These are phyloP conservation scores for Guaruba guarouba DNA, from an alignment of 2,113 vertebrate genomes.

Conservation along the genomic window DNA sequence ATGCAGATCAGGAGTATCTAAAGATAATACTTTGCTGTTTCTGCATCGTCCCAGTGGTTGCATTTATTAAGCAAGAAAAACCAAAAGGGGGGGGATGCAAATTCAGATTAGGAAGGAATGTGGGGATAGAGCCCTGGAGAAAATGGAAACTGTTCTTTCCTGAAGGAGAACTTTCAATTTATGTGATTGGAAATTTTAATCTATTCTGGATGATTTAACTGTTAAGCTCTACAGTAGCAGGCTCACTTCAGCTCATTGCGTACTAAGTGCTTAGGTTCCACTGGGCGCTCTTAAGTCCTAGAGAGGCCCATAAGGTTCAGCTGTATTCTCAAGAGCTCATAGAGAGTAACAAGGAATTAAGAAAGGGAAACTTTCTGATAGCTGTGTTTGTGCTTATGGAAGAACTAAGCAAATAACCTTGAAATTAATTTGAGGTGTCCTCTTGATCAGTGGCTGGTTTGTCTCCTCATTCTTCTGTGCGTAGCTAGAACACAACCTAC, in stretches of 20 bases:
- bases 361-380: neutral
- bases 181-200: neutral
- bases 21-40: neutral
- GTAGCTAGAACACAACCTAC: neutral
- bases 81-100: neutral
- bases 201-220: neutral
- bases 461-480: neutral
- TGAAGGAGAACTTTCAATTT: slow-evolving; percentile 11
- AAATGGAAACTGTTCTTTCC: neutral
- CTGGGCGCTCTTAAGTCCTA: neutral
- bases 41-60: neutral
- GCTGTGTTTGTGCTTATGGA: neutral
- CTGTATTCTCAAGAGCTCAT: neutral
- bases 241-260: neutral
- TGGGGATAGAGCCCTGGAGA: neutral
- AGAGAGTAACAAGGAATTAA: neutral
- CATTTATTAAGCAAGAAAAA: neutral
- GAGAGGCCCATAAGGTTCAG: neutral
- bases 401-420: neutral
- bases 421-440: neutral
- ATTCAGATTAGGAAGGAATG: neutral
- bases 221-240: neutral
- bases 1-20: neutral
- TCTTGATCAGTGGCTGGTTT: neutral
- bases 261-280: neutral